These are phyloP conservation scores for Tragelaphus strepsiceros DNA, from an alignment of 2,113 vertebrate genomes.

Conservation along the genomic window DNA sequence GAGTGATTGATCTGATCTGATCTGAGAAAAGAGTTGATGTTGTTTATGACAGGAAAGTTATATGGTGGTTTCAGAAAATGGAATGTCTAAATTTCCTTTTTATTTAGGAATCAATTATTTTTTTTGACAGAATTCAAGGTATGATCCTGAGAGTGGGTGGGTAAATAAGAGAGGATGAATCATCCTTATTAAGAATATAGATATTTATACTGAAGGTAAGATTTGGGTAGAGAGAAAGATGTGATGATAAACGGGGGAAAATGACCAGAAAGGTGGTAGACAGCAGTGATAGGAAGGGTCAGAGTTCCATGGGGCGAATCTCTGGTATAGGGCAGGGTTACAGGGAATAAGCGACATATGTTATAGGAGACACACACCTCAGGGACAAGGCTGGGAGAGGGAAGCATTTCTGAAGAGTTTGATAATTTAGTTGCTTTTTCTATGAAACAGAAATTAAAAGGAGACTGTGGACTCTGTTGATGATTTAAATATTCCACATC, in stretches of 20 bases:
- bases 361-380: rapidly evolving
- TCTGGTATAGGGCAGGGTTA: background rate
- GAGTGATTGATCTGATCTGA: no score
- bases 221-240: background rate
- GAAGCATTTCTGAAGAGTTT: background rate
- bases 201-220: background rate
- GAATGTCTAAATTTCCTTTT: background rate
- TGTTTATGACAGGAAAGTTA: background rate
- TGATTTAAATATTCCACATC: background rate
- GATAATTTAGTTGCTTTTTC: background rate
- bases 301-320: background rate
- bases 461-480: background rate
- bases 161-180: background rate
- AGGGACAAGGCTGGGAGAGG: background rate
- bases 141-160: background rate
- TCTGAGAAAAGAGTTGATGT: background rate
- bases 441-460: background rate
- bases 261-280: background rate
- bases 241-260: no score
- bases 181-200: background rate
- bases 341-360: rapidly evolving
- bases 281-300: background rate
- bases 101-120: background rate
- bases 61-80: background rate
- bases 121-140: background rate